Evolutionary conservation across 2,113 vertebrate genomes (phyloP).

Genomic region (Sula dactylatra): DNA sequence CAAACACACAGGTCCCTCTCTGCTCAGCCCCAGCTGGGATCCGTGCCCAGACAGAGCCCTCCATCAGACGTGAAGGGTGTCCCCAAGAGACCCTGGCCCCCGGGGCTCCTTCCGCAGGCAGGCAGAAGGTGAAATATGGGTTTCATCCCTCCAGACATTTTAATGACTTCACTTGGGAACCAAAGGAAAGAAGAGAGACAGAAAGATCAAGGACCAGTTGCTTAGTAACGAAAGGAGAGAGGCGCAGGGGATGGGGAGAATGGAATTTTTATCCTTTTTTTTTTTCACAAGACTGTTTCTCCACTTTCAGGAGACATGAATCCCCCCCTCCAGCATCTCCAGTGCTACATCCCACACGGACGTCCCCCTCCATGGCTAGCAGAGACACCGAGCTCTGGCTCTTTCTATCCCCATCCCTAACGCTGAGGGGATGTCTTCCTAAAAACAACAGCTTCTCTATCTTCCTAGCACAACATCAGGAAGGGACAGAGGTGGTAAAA

Average conservation of each 20-base stretch:
- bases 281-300: not conserved
- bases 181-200: slow-evolving; percentile 30
- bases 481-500: not conserved
- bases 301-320: not conserved
- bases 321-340: not conserved
- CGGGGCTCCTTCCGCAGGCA: not conserved
- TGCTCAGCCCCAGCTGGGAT: not conserved
- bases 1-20: not conserved
- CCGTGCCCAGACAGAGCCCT: not conserved
- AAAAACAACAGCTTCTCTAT: not conserved
- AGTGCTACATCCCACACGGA: not conserved
- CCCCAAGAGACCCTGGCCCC: not conserved
- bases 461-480: not conserved
- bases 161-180: slow-evolving; percentile 45
- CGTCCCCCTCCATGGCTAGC: not conserved
- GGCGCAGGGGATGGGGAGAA: not conserved
- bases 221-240: slow-evolving; percentile 51
- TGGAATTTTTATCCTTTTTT: not conserved
- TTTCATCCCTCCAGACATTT: slow-evolving; percentile 22
- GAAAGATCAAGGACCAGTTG: slow-evolving; percentile 58
- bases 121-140: slow-evolving; percentile 7
- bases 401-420: not conserved
- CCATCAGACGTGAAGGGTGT: not conserved
- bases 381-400: not conserved
- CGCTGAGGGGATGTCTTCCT: not conserved